phyloP scores from a whole-genome alignment of 1,140 invertebrate genomes.

The Theocolax elegans region DNA sequence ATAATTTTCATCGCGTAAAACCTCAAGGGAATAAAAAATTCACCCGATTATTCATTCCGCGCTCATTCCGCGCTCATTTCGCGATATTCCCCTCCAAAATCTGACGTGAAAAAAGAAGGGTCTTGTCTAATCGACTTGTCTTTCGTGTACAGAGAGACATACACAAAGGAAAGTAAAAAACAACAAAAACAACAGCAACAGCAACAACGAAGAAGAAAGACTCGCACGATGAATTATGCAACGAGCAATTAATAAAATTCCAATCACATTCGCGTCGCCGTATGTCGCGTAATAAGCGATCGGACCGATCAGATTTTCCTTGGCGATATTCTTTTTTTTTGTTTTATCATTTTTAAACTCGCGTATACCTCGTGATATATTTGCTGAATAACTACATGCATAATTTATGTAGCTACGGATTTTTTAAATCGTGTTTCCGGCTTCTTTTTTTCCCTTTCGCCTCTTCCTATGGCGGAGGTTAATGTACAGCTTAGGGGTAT shows the following conservation, averaged over 20 bases:
- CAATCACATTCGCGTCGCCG: slow-evolving; percentile 58
- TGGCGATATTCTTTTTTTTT: too few species aligned
- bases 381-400: slow-evolving; percentile 41
- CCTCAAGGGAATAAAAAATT: too few species aligned
- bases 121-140: too few species aligned
- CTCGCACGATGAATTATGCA: slow-evolving; percentile 60
- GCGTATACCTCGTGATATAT: slow-evolving; percentile 5
- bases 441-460: not conserved
- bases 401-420: slow-evolving; percentile 16
- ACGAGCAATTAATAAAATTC: slow-evolving; percentile 63
- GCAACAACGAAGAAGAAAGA: slow-evolving; percentile 47
- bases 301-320: slow-evolving; percentile 47
- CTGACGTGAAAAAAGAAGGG: too few species aligned
- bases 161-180: too few species aligned
- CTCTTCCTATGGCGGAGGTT: not conserved
- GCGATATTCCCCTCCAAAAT: too few species aligned
- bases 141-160: too few species aligned
- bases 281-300: slow-evolving; percentile 54
- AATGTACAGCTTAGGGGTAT: not conserved
- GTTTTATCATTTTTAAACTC: not conserved
- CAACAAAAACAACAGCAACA: too few species aligned
- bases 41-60: too few species aligned
- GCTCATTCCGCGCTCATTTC: too few species aligned
- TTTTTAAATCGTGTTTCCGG: slow-evolving; percentile 19
- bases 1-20: too few species aligned